Conservation (phyloP, 2,888 invertebrate genomes). For the Drosophila algonquin region DNA sequence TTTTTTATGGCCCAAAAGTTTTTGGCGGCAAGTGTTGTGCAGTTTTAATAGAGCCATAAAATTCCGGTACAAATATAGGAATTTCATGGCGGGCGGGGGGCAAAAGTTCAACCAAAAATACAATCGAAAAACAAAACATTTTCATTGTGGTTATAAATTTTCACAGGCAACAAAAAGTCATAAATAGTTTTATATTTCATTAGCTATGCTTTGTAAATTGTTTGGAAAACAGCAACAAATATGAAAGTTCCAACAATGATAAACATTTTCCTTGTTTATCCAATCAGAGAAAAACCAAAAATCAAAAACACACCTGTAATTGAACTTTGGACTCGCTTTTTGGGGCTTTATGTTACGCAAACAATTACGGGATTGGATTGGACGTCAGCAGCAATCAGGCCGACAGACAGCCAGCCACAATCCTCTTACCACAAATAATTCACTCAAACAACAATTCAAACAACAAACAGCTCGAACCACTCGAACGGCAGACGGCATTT, state of each 20-base stretch:
- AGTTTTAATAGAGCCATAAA: conserved; percentile 68
- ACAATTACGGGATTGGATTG: conserved; percentile 16
- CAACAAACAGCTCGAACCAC: conserved; percentile 44
- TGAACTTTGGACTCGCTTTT: conserved; percentile 24
- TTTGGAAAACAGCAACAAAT: conserved; percentile 15
- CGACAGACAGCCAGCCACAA: conserved; percentile 7
- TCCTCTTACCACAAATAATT: conserved; percentile 45
- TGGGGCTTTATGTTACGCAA: conserved; percentile 32
- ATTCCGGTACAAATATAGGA: conserved; percentile 52
- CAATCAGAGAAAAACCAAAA: conserved; percentile 21
- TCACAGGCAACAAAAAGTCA: conserved; percentile 29
- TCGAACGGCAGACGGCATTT: conserved; percentile 45
- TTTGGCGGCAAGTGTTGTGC: conserved; percentile 58
- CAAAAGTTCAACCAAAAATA: conserved; percentile 36
- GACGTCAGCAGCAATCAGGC: conserved; percentile 13
- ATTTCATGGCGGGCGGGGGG: conserved; percentile 4
- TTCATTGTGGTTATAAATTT: conserved; percentile 54
- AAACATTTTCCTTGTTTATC: conserved; percentile 41
- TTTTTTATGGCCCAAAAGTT: conserved; percentile 46
- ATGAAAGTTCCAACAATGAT: conserved; percentile 42
- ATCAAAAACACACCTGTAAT: conserved; percentile 16
- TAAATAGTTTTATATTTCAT: conserved; percentile 60
- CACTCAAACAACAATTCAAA: conserved; percentile 38
- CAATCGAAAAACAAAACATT: conserved; percentile 57
- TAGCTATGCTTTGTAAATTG: conserved; percentile 31